Percentiles rank a stretch among this genome's conserved stretches.
Evolutionary conservation across 2,888 invertebrate genomes (phyloP).

Genomic region (Silvanus unidentatus): DNA sequence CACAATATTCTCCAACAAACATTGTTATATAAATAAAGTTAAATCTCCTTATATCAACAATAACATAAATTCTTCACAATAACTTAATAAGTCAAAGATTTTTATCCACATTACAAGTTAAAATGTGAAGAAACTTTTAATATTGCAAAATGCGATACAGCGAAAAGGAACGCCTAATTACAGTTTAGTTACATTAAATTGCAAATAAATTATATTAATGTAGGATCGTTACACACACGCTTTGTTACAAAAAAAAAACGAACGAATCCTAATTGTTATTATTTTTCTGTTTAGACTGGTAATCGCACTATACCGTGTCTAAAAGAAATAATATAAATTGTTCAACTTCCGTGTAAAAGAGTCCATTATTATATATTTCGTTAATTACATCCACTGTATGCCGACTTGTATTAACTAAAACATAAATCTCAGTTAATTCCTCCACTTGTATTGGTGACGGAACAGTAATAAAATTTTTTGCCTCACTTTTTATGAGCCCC

Average conservation of each 20-base stretch:
- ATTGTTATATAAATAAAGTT: too few species aligned
- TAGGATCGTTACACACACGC: conserved; percentile 5
- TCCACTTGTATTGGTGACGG: not conserved
- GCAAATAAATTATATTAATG: too few species aligned
- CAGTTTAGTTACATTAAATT: too few species aligned
- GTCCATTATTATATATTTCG: conserved; percentile 18
- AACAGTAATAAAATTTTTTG: not conserved
- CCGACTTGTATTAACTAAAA: conserved; percentile 1
- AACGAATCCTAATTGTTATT: conserved; percentile 9
- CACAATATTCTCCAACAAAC: too few species aligned
- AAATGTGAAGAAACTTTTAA: too few species aligned
- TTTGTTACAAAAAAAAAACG: conserved; percentile 14
- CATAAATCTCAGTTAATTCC: conserved; percentile 3
- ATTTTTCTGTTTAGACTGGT: conserved; percentile 7
- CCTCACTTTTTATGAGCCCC: not conserved
- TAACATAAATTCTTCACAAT: too few species aligned
- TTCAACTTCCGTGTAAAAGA: conserved; percentile 30
- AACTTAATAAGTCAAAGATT: too few species aligned
- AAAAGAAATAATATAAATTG: conserved; percentile 28
- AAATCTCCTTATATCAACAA: too few species aligned
- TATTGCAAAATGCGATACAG: too few species aligned
- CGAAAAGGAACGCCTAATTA: too few species aligned
- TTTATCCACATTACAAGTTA: too few species aligned
- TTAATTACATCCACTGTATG: conserved; percentile 3
- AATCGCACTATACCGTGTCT: conserved; percentile 33